Conservation (phyloP, 2,888 invertebrate species). For the Chloromyia formosa region DNA sequence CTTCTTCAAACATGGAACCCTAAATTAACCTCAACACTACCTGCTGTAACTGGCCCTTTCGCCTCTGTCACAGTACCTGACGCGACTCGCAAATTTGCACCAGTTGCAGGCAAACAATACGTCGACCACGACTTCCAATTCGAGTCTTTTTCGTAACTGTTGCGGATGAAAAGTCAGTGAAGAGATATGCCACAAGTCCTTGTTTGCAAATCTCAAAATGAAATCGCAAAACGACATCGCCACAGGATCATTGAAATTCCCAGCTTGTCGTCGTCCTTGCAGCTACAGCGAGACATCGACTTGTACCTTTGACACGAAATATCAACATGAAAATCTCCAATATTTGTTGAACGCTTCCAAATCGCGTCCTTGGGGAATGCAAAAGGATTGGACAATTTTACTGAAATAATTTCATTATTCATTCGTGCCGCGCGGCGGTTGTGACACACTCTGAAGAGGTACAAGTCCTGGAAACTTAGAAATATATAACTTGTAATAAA, state of each 20-base stretch:
- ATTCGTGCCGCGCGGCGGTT: constrained; percentile 16
- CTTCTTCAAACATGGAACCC: constrained; percentile 3
- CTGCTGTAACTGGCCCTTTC: constrained; percentile 16
- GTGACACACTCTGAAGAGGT: neutral
- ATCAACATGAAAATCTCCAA: constrained; percentile 44
- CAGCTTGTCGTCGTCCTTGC: constrained; percentile 34
- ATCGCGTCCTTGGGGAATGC: constrained; percentile 32
- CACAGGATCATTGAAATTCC: constrained; percentile 39
- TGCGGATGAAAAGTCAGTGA: constrained; percentile 1
- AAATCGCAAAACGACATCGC: constrained; percentile 20
- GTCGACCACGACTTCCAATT: constrained; percentile 1
- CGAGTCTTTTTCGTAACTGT: neutral
- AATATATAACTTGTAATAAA: constrained; percentile 19
- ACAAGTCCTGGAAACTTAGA: neutral
- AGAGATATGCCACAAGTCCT: constrained; percentile 32
- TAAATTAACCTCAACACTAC: constrained; percentile 31
- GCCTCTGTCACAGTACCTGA: constrained; percentile 6
- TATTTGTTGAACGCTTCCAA: constrained; percentile 41
- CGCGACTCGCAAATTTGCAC: constrained; percentile 7
- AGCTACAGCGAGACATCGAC: constrained; percentile 16
- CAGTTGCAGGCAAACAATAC: constrained; percentile 22
- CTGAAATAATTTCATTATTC: constrained; percentile 45
- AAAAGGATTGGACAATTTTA: constrained; percentile 44
- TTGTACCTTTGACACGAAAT: constrained; percentile 44
- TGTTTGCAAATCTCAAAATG: constrained; percentile 24